Evolutionary conservation across 2,888 invertebrate species (phyloP).

Genomic region (Cantharis lateralis): DNA sequence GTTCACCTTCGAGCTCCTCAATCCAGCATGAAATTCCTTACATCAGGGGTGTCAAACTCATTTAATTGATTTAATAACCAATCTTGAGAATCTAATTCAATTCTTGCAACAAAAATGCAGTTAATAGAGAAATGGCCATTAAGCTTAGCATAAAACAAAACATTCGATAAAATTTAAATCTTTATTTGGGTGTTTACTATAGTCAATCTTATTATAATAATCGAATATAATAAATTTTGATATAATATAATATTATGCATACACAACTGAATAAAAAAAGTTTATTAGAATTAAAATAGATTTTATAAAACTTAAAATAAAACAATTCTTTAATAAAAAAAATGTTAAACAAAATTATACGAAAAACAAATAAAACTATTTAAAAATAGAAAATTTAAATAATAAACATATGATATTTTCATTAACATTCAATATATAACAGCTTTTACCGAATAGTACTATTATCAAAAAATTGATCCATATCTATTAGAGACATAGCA

Average conservation of each 20-base stretch:
- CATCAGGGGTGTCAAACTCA: too few species aligned
- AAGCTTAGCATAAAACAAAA: too few species aligned
- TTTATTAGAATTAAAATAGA: not conserved
- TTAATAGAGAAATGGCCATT: too few species aligned
- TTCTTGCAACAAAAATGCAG: too few species aligned
- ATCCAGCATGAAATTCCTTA: too few species aligned
- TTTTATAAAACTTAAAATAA: not conserved
- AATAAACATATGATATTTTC: not conserved
- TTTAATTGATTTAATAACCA: too few species aligned
- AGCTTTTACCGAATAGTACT: not conserved
- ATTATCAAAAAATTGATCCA: slow-evolving; percentile 41
- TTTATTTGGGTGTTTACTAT: too few species aligned
- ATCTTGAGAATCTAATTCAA: too few species aligned
- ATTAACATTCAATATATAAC: not conserved
- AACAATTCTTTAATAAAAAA: not conserved
- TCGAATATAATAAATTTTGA: not conserved
- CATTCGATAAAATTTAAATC: not conserved
- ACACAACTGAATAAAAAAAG: not conserved
- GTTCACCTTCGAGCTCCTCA: too few species aligned
- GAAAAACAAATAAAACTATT: too few species aligned
- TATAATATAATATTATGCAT: not conserved
- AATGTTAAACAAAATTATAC: not conserved
- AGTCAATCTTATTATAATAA: too few species aligned
- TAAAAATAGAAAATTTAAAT: not conserved
- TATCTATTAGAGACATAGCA: slow-evolving; percentile 48